Evolutionary conservation across 2,888 invertebrate genomes (phyloP).

Genomic region (Oscheius sp.): DNA sequence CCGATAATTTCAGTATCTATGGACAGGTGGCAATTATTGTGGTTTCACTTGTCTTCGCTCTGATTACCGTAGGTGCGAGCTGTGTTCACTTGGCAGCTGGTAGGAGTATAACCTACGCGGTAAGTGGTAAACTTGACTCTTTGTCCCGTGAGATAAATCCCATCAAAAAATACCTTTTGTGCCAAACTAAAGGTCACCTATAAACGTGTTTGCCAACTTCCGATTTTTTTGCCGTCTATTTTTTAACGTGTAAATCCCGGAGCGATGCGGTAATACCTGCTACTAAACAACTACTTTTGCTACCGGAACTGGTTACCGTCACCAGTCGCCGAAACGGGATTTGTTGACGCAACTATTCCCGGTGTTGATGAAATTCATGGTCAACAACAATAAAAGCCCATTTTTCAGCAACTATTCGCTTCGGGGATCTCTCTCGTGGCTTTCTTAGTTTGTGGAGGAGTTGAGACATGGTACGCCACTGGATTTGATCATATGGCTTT

Average conservation of each 20-base stretch:
- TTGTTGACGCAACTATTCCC: too few species aligned
- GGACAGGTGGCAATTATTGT: slow-evolving; percentile 72
- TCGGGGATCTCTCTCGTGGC: slow-evolving; percentile 64
- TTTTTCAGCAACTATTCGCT: slow-evolving; percentile 68
- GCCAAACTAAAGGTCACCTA: background rate
- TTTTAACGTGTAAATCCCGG: slow-evolving; percentile 14
- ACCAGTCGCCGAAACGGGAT: background rate
- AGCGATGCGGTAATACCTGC: slow-evolving; percentile 26
- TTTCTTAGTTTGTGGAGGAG: slow-evolving; percentile 69
- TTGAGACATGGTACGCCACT: slow-evolving; percentile 71
- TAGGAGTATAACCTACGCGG: slow-evolving; percentile 51
- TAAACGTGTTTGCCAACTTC: slow-evolving; percentile 3
- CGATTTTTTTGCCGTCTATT: slow-evolving; percentile 2
- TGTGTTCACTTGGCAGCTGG: slow-evolving; percentile 68
- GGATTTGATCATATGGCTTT: slow-evolving; percentile 72
- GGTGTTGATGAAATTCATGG: slow-evolving; percentile 3
- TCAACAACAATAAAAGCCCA: too few species aligned
- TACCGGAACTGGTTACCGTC: slow-evolving; percentile 16
- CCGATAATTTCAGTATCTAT: slow-evolving; percentile 65
- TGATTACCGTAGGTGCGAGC: slow-evolving; percentile 67
- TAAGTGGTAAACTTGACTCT: slow-evolving; percentile 26
- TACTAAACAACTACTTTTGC: background rate
- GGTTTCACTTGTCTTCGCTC: slow-evolving; percentile 66
- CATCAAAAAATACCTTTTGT: background rate
- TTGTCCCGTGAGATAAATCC: background rate